A percentile compares a stretch with the other conserved stretches of the same genome.
Evolutionary conservation across 2,113 vertebrate species (phyloP).

Genomic region (Tetrax tetrax): DNA sequence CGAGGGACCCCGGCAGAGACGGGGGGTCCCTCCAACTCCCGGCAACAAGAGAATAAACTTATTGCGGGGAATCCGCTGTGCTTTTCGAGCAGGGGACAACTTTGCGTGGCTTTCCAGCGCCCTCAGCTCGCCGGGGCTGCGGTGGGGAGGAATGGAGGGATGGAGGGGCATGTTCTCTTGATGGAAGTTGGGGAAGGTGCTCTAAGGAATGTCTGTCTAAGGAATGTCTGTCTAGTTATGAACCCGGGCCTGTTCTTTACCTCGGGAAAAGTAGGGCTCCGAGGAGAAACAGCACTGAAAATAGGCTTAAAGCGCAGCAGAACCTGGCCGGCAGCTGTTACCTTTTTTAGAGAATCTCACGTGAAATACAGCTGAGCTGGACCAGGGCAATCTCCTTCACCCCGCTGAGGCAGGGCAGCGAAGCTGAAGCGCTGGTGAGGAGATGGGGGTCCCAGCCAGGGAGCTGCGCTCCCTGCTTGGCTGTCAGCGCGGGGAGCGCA

Average conservation of each 20-base stretch:
- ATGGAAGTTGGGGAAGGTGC: not conserved
- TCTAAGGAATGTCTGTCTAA: not conserved
- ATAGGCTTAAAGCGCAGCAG: not conserved
- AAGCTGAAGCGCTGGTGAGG: not conserved
- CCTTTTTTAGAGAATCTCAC: not conserved
- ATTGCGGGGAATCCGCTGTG: accelerated
- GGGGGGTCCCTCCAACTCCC: not conserved
- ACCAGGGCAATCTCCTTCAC: not conserved
- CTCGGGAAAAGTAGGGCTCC: not conserved
- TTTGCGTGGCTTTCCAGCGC: not conserved
- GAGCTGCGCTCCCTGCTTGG: not conserved
- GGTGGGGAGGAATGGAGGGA: not conserved
- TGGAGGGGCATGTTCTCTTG: accelerated
- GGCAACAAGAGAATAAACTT: not conserved
- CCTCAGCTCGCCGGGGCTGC: not conserved
- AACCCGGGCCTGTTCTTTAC: not conserved
- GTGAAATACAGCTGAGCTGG: not conserved
- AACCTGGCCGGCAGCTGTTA: not conserved
- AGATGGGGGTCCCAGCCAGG: not conserved
- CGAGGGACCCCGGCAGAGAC: not conserved
- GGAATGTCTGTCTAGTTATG: not conserved
- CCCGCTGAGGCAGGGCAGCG: not conserved
- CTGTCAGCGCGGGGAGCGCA: not conserved
- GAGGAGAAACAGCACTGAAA: not conserved
- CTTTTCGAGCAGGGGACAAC: not conserved